Base-by-base conservation (phyloP, 2,113 vertebrate species). In the Lepidothrix coronata region DNA sequence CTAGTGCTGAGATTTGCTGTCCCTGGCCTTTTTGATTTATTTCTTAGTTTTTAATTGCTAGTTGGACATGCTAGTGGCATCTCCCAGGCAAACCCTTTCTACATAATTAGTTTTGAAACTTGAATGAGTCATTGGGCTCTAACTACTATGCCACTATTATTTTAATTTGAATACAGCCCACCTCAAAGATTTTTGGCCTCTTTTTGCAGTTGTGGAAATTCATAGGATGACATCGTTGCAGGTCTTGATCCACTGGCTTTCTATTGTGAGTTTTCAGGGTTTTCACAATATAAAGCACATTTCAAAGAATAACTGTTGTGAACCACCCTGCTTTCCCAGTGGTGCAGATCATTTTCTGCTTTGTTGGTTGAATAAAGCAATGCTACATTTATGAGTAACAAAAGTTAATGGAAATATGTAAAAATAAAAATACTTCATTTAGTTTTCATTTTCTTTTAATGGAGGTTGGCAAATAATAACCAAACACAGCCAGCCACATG, bases 21-120 rank as follows among this genome's bases (percentile, higher is more conserved):
- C 59, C 41, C 62, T 10, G 10, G 35, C n/a, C 61, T 76, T 93
- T 91, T 54, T 59, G 20, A 81, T 92, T 94, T 96, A 57, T 77
- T 83, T 66, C 88, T 70, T 73, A 81, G 54, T 76, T 93, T 79
- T 89, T 94, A 97, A 97, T 93, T 96, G 78, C 74, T 74, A 67
- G 61, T 88, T 93, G 55, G 70, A 77, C 7, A 33, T 58, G 78
- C 83, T 76, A 91, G 84, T 93, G 91, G 70, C 88, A 97, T 94
- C 76, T 96, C 83, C 54, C 70, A 92, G 86, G 87, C 90, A 96
- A 93, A 91, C 46, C 30, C 83, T 86, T 92, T 88, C 66, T 74
- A 80, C 82, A 80, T 97, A 96, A 97, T 96, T 97, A 84, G 81
- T 96, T 89, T 84, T 94, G 88, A 96, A 96, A 91, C 62, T 61